Base-by-base conservation (phyloP, 2,113 vertebrate genomes). In the Salvelinus namaycush region DNA sequence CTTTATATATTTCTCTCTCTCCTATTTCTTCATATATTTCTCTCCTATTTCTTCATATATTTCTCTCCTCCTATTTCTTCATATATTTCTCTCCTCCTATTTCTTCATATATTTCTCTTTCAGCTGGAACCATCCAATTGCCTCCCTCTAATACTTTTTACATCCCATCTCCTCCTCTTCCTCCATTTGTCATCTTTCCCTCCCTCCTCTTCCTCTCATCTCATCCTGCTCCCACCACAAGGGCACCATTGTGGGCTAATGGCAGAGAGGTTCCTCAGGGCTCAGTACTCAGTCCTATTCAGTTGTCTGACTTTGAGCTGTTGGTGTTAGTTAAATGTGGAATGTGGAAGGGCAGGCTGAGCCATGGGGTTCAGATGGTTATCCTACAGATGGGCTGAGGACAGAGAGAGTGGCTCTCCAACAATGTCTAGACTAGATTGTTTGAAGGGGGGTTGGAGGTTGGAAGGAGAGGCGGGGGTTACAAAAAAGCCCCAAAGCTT, bases 251-350 rank as follows among this genome's bases (percentile, higher is more conserved):
- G 84, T 86, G 6, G 1, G 1, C 22, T 7, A n/a, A 24, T 51
- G 31, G 24, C 78, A 68, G 7, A 26, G 31, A 69, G 62, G 24
- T 81, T 34, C 48, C 6, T 4, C 72, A 48, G 66, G 68, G 73
- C 22, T 75, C 70, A 5, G 2, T 34, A 29, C 74, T 74, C 31
- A 26, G 24, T 26, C 22, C 13, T 48, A 71, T 3, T n/a, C 24
- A 31, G 24, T 49, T 18, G 67, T 9, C 70, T 72, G 39, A 5
- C 20, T 48, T 14, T 60, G 64, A 73, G 60, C 76, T 14, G 39
- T 76, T 81, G 83, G 80, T 86, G 81, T 81, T 76, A 48, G 68
- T 83, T 81, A 54, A 13, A 80, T 85, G 70, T 83, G 82, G 78
- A 83, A 84, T 86, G 83, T 67, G 12, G 62, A 80, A 64, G 64